Evolutionary conservation across 2,113 vertebrate genomes (phyloP).

Genomic region (Dicerorhinus sumatrensis): DNA sequence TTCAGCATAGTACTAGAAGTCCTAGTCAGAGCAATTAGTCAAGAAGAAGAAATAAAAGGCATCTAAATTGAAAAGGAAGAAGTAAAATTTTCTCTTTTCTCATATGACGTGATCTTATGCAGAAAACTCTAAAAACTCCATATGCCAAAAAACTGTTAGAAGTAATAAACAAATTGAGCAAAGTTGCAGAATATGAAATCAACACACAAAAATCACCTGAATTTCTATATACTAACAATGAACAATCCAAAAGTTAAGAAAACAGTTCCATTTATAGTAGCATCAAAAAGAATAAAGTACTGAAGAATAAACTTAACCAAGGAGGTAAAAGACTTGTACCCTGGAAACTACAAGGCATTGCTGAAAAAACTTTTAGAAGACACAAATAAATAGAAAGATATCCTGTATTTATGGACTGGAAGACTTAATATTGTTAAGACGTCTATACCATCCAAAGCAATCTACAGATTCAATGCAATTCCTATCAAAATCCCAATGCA

Average conservation of each 20-base stretch:
- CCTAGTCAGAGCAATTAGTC: background rate
- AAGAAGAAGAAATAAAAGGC: background rate
- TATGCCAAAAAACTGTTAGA: background rate
- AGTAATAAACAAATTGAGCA: background rate
- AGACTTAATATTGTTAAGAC: background rate
- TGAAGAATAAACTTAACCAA: background rate
- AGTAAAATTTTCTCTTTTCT: background rate
- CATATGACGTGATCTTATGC: background rate
- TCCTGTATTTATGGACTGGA: background rate
- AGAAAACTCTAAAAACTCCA: background rate
- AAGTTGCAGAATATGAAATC: background rate
- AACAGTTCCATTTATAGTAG: background rate
- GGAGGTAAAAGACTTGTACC: background rate
- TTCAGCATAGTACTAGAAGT: background rate
- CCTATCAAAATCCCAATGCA: background rate
- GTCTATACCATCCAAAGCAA: background rate
- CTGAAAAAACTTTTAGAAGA: background rate
- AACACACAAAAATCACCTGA: background rate
- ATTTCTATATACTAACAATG: background rate
- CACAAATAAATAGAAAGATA: background rate
- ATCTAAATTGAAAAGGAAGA: background rate
- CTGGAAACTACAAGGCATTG: background rate
- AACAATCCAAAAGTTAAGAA: background rate
- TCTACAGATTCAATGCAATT: background rate
- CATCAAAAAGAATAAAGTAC: background rate